A percentile compares a stretch with the other conserved stretches of the same genome.
These are phyloP conservation scores for Cnemophilus loriae DNA, from an alignment of 2,113 vertebrate genomes.

Conservation along the genomic window DNA sequence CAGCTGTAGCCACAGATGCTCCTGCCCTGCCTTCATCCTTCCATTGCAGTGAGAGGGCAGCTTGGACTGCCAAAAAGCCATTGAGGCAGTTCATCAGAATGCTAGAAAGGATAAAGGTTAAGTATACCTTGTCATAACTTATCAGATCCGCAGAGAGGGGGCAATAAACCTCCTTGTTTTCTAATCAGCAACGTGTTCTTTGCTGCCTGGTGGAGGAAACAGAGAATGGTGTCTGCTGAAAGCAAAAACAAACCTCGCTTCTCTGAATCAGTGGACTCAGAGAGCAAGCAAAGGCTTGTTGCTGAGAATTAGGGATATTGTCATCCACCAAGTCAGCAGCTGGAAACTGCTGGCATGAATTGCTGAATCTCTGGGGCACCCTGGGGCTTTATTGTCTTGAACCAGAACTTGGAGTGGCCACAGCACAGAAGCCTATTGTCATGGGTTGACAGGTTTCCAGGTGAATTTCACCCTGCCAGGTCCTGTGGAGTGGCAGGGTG, in stretches of 20 bases:
- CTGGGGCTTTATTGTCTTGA: neutral
- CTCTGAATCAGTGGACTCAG: neutral
- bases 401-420: neutral
- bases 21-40: neutral
- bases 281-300: neutral
- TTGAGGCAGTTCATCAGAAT: neutral
- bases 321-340: neutral
- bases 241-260: neutral
- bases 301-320: neutral
- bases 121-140: neutral
- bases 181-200: neutral
- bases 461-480: too few species aligned
- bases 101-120: neutral
- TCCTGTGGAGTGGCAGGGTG: too few species aligned
- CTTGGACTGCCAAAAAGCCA: neutral
- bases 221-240: neutral
- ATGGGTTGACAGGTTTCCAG: too few species aligned
- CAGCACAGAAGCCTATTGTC: neutral
- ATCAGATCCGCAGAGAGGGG: neutral
- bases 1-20: neutral
- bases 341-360: neutral
- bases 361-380: neutral
- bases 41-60: neutral
- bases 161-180: neutral
- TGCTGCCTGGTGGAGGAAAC: neutral